Conservation (phyloP, 2,113 vertebrate species). For the Salvelinus sp. region DNA sequence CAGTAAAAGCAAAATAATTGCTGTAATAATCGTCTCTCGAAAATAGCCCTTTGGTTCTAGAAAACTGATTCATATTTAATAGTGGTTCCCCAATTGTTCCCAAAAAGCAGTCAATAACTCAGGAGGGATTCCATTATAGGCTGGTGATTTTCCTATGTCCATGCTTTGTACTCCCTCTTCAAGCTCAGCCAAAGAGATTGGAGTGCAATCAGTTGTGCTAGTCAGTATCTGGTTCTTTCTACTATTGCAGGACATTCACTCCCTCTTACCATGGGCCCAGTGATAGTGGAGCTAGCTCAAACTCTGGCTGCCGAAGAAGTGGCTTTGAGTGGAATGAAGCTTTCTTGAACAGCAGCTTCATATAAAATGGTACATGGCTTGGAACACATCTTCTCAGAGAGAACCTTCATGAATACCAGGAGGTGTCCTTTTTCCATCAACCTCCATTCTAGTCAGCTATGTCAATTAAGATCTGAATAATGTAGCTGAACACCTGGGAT, state of each 20-base stretch:
- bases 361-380: neutral
- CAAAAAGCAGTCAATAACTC: too few relatives aligned
- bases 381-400: constrained; percentile 8
- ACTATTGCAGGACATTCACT: constrained; percentile 16
- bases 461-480: constrained; percentile 10
- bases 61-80: too few relatives aligned
- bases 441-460: constrained; percentile 3
- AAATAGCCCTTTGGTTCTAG: too few relatives aligned
- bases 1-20: too few relatives aligned
- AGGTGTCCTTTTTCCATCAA: constrained; percentile 3
- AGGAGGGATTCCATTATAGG: too few relatives aligned
- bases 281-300: constrained; percentile 11
- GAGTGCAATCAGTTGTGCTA: too few relatives aligned
- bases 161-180: too few relatives aligned
- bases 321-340: constrained; percentile 7
- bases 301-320: constrained; percentile 6
- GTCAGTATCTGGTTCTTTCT: neutral
- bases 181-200: too few relatives aligned
- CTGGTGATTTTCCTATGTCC: too few relatives aligned
- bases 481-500: neutral
- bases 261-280: constrained; percentile 13
- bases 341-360: constrained; percentile 1
- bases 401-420: neutral
- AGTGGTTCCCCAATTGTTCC: too few relatives aligned
- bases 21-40: too few relatives aligned